phyloP scores from a whole-genome alignment of 2,797 vertebrate genomes.

The Takifugu ocellatus region DNA sequence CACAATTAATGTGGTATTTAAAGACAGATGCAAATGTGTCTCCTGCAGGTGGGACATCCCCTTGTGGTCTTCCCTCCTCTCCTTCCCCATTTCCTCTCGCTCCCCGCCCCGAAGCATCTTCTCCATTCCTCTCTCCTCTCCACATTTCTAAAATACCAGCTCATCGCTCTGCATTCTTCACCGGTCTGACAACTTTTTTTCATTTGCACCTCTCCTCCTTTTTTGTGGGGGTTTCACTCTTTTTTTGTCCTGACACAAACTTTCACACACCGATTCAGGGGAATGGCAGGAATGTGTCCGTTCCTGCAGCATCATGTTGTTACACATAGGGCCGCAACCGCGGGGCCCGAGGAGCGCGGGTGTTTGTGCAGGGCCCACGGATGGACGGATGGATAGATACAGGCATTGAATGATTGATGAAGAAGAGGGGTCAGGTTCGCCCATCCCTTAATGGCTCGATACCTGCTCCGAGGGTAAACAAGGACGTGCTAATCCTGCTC shows the following conservation, averaged over 20 bases:
- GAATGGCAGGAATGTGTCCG: conserved; percentile 64
- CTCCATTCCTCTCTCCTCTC: conserved; percentile 13
- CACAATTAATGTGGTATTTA: too few relatives aligned
- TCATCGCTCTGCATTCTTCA: conserved; percentile 7
- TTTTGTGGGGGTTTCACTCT: conserved; percentile 17
- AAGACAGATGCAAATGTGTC: too few relatives aligned
- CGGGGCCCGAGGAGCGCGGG: conserved; percentile 53
- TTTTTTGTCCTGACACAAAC: conserved; percentile 28
- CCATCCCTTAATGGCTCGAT: conserved; percentile 20
- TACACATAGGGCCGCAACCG: conserved; percentile 65
- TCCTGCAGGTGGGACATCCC: conserved; percentile 2
- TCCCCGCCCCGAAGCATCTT: conserved; percentile 4
- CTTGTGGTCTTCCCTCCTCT: conserved; percentile 16
- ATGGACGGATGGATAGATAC: conserved; percentile 38
- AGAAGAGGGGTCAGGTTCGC: conserved; percentile 37
- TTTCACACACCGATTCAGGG: conserved; percentile 33
- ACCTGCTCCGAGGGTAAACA: conserved; percentile 39
- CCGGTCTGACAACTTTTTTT: conserved; percentile 13
- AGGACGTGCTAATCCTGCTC: conserved; percentile 5
- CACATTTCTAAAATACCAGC: conserved; percentile 21
- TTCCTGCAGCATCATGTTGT: conserved; percentile 72
- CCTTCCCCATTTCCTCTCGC: conserved; percentile 22
- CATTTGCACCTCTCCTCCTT: conserved; percentile 16
- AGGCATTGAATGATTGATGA: conserved; percentile 47
- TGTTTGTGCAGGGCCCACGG: conserved; percentile 57